Percentiles rank a stretch among this genome's conserved stretches.
phyloP scores from a whole-genome alignment of 2,797 vertebrate species.

The Periparus ater region DNA sequence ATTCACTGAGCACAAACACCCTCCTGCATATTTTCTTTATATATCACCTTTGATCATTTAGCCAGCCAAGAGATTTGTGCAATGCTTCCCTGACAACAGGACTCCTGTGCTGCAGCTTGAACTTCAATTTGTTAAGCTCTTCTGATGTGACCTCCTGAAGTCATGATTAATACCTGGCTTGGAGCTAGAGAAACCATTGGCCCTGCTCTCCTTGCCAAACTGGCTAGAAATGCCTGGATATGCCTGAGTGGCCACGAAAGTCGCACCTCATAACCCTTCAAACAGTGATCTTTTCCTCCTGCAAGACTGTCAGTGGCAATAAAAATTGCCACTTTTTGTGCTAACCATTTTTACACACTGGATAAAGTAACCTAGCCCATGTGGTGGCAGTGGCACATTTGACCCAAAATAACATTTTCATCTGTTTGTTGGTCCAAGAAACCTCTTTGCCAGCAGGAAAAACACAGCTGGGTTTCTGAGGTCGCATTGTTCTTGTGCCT shows the following conservation, averaged over 20 bases:
- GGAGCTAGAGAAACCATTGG: neutral
- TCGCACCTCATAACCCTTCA: neutral
- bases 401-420: neutral
- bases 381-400: neutral
- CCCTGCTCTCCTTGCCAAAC: neutral
- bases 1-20: neutral
- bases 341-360: neutral
- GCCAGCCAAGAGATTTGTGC: neutral
- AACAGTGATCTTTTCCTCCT: neutral
- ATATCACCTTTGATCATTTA: neutral
- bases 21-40: neutral
- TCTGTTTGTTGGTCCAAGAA: neutral
- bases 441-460: neutral
- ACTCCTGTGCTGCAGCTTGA: neutral
- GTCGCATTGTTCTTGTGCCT: accelerated
- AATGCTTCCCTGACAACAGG: neutral
- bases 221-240: neutral
- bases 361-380: neutral
- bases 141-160: neutral
- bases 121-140: neutral
- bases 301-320: neutral
- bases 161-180: neutral
- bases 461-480: neutral
- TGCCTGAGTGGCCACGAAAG: neutral
- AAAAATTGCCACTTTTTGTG: neutral